Evolutionary conservation across 2,113 vertebrate genomes (phyloP).

Genomic region (Antechinus flavipes): DNA sequence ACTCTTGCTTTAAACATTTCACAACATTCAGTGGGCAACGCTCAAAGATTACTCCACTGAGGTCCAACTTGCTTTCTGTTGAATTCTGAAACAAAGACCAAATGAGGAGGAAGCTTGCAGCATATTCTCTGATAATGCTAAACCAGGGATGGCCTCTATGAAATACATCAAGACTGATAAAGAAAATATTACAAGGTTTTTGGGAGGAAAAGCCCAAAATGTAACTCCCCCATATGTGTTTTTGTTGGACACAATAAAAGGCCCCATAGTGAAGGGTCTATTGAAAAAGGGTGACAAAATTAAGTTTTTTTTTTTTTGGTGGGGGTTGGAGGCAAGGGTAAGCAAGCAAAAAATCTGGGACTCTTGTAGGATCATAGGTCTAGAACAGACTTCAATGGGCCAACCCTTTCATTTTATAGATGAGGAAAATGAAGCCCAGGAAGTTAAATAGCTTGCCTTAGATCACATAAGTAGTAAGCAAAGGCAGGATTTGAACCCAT

Average conservation of each 20-base stretch:
- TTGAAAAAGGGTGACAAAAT: background rate
- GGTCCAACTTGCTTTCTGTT: constrained; percentile 61
- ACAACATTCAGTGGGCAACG: constrained; percentile 36
- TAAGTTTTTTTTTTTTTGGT: background rate
- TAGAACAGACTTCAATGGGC: background rate
- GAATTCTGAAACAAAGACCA: constrained; percentile 19
- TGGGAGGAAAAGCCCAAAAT: background rate
- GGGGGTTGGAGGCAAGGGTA: background rate
- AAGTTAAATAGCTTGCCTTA: background rate
- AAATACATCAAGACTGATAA: constrained; percentile 66
- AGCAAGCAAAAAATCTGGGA: background rate
- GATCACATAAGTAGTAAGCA: constrained; percentile 3
- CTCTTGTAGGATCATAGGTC: background rate
- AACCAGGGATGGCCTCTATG: constrained; percentile 44
- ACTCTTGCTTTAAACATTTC: constrained; percentile 54
- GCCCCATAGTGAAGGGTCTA: background rate
- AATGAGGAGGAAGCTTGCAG: background rate
- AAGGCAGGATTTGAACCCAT: background rate
- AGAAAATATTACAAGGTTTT: constrained; percentile 37
- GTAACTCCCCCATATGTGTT: background rate
- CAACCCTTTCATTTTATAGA: constrained; percentile 14
- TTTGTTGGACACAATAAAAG: background rate
- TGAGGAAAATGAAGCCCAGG: constrained; percentile 34
- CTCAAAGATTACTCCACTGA: constrained; percentile 26
- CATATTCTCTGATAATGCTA: background rate